Evolutionary conservation across 2,888 invertebrate genomes (phyloP), one percentile per base, ranked within the genome.

Genomic region (Epirrhoe tristata): DNA sequence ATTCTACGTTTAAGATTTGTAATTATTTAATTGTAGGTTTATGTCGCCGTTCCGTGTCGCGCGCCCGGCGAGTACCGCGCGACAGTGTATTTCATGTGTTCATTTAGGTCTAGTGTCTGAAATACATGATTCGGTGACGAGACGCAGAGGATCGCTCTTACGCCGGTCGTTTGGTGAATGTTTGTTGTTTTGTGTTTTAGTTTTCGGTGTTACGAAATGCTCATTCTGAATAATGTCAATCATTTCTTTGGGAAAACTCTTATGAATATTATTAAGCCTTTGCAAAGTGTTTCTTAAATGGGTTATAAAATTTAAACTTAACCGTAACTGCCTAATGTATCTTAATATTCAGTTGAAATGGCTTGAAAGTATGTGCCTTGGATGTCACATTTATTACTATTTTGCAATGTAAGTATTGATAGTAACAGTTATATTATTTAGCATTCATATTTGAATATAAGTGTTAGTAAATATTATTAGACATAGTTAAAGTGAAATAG

Each of bases 191-290:
- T 88, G 84, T 87, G 89, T 88, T 92, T 90, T 88, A 83, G 84
- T 90, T 90, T 67, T 66, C 79, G 85, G 87, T 89, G 89, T 90
- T 90, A 84, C 82, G 82, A 80, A 81, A 82, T 85, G 87, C 83
- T 89, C 91, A 87, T 83, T 84, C 93, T 93, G 93, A 93, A 91
- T 93, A 93, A 93, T 93, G 92, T 87, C 82, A 86, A 93, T 92
- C 92, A 93, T 92, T 88, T 90, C 92, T 92, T 89, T 89, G 88
- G 82, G 86, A 81, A 43, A 78, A 75, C 82, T 68, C 82, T 80
- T 78, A 76, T 43, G 69, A 70, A 65, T 77, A 75, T 74, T 66
- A 71, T 72, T 75, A 73, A 68, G 69, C 67, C 71, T 64, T 64
- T 61, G 51, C 61, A 62, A 64, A 68, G 61, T 61, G 58, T 64